Conservation (phyloP, 2,888 invertebrate species). For the Fissipunctia ypsillon region DNA sequence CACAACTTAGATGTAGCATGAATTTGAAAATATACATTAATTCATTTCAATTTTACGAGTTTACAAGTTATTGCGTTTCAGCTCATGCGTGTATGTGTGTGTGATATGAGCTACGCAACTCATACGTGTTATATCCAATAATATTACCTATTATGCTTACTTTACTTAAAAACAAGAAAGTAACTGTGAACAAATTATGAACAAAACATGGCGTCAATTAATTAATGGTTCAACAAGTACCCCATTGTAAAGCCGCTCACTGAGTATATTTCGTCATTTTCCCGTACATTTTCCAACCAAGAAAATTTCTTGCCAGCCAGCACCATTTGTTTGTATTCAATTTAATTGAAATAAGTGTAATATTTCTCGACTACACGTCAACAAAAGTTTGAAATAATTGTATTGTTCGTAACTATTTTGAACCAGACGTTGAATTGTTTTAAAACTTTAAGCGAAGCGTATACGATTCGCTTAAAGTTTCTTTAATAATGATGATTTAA, state of each 20-base stretch:
- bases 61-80: too few species aligned
- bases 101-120: too few species aligned
- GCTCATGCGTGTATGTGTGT: too few species aligned
- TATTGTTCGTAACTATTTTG: conserved; percentile 41
- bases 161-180: not conserved
- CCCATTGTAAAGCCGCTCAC: conserved; percentile 22
- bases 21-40: too few species aligned
- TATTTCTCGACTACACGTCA: conserved; percentile 46
- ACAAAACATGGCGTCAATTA: conserved; percentile 28
- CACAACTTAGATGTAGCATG: too few species aligned
- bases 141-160: too few species aligned
- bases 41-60: too few species aligned
- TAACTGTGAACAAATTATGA: not conserved
- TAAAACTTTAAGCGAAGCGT: conserved; percentile 29
- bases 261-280: conserved; percentile 36
- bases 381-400: conserved; percentile 51
- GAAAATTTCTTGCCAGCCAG: conserved; percentile 43
- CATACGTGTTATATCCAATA: too few species aligned
- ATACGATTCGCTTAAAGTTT: conserved; percentile 29
- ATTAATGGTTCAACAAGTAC: conserved; percentile 30
- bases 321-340: conserved; percentile 45
- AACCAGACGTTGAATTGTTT: conserved; percentile 28
- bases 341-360: conserved; percentile 53
- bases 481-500: conserved; percentile 27
- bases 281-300: conserved; percentile 37